phyloP scores from a whole-genome alignment of 2,797 vertebrate species.

The Buceros bicornis region DNA sequence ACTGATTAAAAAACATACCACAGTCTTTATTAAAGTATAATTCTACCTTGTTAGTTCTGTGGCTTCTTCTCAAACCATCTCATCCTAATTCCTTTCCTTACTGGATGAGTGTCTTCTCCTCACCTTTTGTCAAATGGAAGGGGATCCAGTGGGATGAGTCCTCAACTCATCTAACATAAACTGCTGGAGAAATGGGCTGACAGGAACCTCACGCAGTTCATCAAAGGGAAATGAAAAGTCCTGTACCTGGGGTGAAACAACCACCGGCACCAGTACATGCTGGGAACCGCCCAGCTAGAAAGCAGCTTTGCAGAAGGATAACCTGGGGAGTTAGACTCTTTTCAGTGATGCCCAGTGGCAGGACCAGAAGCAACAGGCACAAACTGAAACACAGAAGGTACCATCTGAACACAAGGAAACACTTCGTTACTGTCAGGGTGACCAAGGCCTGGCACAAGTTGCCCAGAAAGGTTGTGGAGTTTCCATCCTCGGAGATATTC shows the following conservation, averaged over 20 bases:
- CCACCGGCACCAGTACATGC: accelerated
- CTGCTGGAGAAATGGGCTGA: not conserved
- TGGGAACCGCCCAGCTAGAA: not conserved
- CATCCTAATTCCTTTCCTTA: not conserved
- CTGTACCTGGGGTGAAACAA: not conserved
- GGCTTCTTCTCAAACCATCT: not conserved
- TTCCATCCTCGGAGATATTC: not conserved
- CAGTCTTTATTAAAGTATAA: not conserved
- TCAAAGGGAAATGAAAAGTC: not conserved
- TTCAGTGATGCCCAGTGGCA: not conserved
- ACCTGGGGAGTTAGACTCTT: not conserved
- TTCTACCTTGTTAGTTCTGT: not conserved
- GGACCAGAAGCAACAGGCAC: too few relatives aligned
- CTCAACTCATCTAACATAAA: not conserved
- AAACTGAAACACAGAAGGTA: not conserved
- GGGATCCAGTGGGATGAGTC: not conserved
- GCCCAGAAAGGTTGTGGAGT: too few relatives aligned
- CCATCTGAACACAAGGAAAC: not conserved
- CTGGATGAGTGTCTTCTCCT: not conserved
- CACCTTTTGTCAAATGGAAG: not conserved
- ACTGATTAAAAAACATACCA: not conserved
- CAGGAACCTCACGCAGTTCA: not conserved
- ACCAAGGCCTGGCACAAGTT: not conserved
- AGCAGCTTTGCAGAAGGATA: not conserved
- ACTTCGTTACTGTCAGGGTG: not conserved